phyloP scores from a whole-genome alignment of 2,888 invertebrate genomes.

The Cataglyphis albicans region DNA sequence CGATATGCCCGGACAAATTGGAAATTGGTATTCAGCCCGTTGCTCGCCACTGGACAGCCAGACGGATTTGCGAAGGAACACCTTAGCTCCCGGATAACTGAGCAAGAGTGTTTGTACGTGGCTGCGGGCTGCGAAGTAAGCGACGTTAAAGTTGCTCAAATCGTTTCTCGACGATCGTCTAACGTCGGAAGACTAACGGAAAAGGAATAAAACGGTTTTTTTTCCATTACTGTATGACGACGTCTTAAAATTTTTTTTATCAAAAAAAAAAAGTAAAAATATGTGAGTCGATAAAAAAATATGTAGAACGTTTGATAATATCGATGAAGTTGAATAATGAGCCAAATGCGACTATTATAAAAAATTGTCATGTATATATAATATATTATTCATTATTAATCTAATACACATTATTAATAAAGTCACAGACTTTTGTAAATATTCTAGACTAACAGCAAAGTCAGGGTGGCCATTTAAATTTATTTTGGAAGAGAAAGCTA shows the following conservation, averaged over 20 bases:
- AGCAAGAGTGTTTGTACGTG: constrained; percentile 67
- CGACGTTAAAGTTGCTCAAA: constrained; percentile 83
- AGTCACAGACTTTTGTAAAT: too few relatives aligned
- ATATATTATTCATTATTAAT: background rate
- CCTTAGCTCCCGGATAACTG: constrained; percentile 71
- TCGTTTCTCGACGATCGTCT: constrained; percentile 81
- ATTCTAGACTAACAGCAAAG: too few relatives aligned
- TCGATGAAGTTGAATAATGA: background rate
- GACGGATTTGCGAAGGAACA: constrained; percentile 85
- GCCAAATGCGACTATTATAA: background rate
- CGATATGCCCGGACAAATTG: constrained; percentile 85
- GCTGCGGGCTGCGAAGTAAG: constrained; percentile 58
- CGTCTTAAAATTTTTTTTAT: background rate
- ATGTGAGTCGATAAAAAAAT: background rate
- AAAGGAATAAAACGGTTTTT: constrained; percentile 42
- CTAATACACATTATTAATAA: background rate
- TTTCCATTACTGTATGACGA: background rate
- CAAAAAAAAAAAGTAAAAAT: background rate
- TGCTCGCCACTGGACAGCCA: constrained; percentile 78
- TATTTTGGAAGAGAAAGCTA: too few relatives aligned
- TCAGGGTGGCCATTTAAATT: too few relatives aligned
- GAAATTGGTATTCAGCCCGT: constrained; percentile 84
- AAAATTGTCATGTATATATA: background rate
- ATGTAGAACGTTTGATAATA: background rate
- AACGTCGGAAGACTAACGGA: constrained; percentile 81